A percentile compares a stretch with the other conserved stretches of the same genome.
Evolutionary conservation across 2,888 invertebrate genomes (phyloP).

Genomic region (Pemphredon lugubris): DNA sequence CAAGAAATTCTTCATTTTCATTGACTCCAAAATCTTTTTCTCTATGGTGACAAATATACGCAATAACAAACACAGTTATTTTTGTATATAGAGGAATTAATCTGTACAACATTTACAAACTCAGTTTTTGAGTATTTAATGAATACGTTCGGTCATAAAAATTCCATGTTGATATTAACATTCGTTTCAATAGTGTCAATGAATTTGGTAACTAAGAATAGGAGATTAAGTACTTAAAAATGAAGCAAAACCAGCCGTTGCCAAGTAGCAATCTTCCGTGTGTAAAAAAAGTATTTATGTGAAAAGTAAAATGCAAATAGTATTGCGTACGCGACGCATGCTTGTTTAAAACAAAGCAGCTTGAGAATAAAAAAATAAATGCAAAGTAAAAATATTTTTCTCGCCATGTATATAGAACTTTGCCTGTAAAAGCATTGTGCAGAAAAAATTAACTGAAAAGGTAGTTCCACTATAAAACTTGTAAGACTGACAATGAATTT

Average conservation of each 20-base stretch:
- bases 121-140: no score
- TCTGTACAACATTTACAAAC: no score
- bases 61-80: no score
- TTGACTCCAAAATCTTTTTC: no score
- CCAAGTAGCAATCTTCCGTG: slow-evolving; percentile 27
- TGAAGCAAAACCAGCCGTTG: slow-evolving; percentile 28
- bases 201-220: slow-evolving; percentile 28
- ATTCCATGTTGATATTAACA: no score
- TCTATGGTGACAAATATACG: no score
- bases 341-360: slow-evolving; percentile 5
- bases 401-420: slow-evolving; percentile 14
- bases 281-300: slow-evolving; percentile 10
- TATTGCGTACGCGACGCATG: slow-evolving; percentile 5
- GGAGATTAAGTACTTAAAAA: slow-evolving; percentile 23
- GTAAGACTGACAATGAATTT: slow-evolving; percentile 40
- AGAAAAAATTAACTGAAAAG: no score
- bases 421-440: slow-evolving; percentile 41
- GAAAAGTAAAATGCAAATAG: neutral
- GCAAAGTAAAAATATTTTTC: neutral
- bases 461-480: slow-evolving; percentile 24
- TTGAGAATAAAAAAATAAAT: slow-evolving; percentile 15
- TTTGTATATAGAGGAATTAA: neutral
- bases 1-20: no score
- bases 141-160: neutral
- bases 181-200: slow-evolving; percentile 8